phyloP scores from a whole-genome alignment of 1,140 invertebrate genomes.

The Andrena cerasifolii region DNA sequence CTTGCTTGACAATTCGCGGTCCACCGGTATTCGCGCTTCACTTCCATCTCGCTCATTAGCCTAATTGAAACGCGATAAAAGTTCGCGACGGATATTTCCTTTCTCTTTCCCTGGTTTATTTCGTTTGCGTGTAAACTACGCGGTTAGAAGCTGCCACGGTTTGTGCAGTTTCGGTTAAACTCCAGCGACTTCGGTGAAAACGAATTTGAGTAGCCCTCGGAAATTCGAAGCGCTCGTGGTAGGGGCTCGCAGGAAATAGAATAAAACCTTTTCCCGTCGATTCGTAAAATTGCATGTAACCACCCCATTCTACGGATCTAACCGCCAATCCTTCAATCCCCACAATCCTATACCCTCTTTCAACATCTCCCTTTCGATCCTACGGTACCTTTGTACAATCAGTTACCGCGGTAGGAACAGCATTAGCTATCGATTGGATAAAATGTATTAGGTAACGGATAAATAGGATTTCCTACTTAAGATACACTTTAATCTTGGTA shows the following conservation, averaged over 20 bases:
- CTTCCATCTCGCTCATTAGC: neutral
- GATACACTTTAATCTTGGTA: neutral
- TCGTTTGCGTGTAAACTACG: neutral
- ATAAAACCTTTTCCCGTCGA: conserved; percentile 67
- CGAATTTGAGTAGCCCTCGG: conserved; percentile 66
- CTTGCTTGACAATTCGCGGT: neutral
- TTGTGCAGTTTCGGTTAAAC: conserved; percentile 28
- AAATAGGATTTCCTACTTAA: conserved; percentile 10
- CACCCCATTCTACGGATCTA: conserved; percentile 55
- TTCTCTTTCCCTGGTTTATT: neutral
- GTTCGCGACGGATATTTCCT: neutral
- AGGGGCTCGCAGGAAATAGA: conserved; percentile 58
- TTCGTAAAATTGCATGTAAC: conserved; percentile 69
- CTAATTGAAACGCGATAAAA: conserved; percentile 20
- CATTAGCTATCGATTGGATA: conserved; percentile 17
- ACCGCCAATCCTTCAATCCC: conserved; percentile 65
- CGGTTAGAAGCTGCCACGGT: conserved; percentile 2
- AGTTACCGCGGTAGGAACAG: conserved; percentile 8
- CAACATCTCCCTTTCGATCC: conserved; percentile 2
- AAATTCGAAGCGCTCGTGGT: conserved; percentile 49
- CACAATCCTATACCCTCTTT: conserved; percentile 44
- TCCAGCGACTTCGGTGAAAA: conserved; percentile 29
- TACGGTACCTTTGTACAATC: conserved; percentile 4
- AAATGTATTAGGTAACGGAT: conserved; percentile 15
- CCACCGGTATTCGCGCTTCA: neutral